Evolutionary conservation across 2,113 vertebrate genomes (phyloP), one percentile per base, ranked within the genome.

Genomic region (Caretta caretta): DNA sequence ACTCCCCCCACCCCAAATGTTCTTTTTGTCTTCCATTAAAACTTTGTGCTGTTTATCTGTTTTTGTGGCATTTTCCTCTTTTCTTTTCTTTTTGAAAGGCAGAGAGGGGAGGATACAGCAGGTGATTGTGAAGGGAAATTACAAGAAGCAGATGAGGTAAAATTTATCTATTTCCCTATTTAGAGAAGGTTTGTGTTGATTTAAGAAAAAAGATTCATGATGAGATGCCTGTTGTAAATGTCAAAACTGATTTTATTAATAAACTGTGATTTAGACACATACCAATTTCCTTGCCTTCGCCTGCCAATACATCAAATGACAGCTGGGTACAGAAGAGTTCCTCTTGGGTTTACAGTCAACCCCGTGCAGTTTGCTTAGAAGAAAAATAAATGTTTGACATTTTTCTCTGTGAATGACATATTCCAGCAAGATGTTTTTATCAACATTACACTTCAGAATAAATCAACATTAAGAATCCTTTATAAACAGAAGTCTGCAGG

Each of bases 381-480:
- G 11, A 54, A 95, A 96, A 90, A 93, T 51, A 16, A 92, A 89
- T 50, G 22, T 11, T 93, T 90, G 49, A 54, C 9, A 85, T 82
- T 93, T 84, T 96, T 92, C n/a, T 92, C 93, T 93, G 19, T 49
- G 10, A 83, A 69, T 79, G 53, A 90, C 17, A 57, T 53, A 88
- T 89, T 93, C 89, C 53, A 89, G 59, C 53, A 93, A 42, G 29
- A 50, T 72, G 3, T 56, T 10, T 92, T 91, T 87, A 86, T 83
- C 56, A 92, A 25, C 65, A 90, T 53, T 86, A 13, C 80, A 75
- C 69, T 50, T 87, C 75, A 89, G 29, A 96, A 88, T 8, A 94
- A 96, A 95, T 85, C 14, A 96, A 86, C 89, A 90, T 84, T 91
- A 79, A 87, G 91, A 29, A 75, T 6, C 29, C n/a, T 3, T 83